Percentiles rank a stretch among this genome's conserved stretches.
Evolutionary conservation across 2,888 invertebrate species (phyloP).

Genomic region (Drosophila basisetae): DNA sequence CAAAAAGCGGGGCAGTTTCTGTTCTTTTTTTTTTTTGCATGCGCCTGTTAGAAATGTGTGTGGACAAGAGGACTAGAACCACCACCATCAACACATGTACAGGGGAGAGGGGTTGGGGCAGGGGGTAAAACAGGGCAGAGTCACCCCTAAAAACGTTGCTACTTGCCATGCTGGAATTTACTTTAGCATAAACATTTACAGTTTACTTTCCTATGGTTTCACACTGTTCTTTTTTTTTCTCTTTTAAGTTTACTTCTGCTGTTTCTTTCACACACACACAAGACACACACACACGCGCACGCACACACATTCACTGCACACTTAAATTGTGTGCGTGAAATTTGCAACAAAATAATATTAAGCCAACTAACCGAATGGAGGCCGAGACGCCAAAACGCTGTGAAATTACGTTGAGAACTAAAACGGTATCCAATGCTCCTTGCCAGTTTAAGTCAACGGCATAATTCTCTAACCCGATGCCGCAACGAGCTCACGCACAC

Average conservation of each 20-base stretch:
- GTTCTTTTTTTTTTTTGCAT: conserved; percentile 41
- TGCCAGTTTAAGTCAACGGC: conserved; percentile 4
- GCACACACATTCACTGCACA: conserved; percentile 6
- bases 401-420: conserved; percentile 66
- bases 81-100: conserved; percentile 52
- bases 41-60: conserved; percentile 49
- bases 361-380: conserved; percentile 35
- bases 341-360: conserved; percentile 40
- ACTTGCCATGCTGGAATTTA: conserved; percentile 73
- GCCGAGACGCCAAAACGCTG: conserved; percentile 52
- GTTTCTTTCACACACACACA: conserved; percentile 17
- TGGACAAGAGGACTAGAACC: conserved; percentile 35
- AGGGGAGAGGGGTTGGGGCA: conserved; percentile 8
- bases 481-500: conserved; percentile 4
- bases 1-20: conserved; percentile 40
- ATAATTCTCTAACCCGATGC: conserved; percentile 32
- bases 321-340: conserved; percentile 34
- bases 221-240: conserved; percentile 38
- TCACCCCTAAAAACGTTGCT: conserved; percentile 60
- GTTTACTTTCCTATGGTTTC: conserved; percentile 72
- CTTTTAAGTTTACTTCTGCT: conserved; percentile 42
- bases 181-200: conserved; percentile 73
- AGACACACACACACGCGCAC: conserved; percentile 13
- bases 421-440: conserved; percentile 44
- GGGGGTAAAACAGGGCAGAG: conserved; percentile 27